Evolutionary conservation across 2,797 vertebrate genomes (phyloP).

Genomic region (Enteromius trimaculatus): DNA sequence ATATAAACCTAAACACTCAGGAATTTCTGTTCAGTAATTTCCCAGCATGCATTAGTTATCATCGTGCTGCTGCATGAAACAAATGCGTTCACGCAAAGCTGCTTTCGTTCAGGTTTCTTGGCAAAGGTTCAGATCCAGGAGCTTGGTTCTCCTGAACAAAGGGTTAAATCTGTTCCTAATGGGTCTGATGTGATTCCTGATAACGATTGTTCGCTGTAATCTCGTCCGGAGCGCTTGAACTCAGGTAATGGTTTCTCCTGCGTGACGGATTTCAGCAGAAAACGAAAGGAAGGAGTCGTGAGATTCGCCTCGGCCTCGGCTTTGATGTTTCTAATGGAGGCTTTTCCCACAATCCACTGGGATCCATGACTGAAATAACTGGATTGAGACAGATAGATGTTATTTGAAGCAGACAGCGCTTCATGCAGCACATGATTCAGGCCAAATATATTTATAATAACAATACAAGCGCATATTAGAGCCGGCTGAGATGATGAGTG

Average conservation of each 20-base stretch:
- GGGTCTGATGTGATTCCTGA: slow-evolving; percentile 42
- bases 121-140: background rate
- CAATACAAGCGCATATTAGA: background rate
- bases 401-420: background rate
- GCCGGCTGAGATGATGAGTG: background rate
- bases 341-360: background rate
- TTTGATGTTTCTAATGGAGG: slow-evolving; percentile 46
- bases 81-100: background rate
- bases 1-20: background rate
- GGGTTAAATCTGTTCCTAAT: slow-evolving; percentile 18
- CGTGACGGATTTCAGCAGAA: slow-evolving; percentile 24
- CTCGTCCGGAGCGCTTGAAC: slow-evolving; percentile 1
- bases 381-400: background rate
- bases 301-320: slow-evolving; percentile 19
- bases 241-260: too few species aligned
- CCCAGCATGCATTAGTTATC: background rate
- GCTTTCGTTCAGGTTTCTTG: background rate
- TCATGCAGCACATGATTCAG: background rate
- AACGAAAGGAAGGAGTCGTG: background rate
- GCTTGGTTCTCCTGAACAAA: background rate
- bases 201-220: slow-evolving; percentile 48
- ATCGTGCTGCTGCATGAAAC: background rate
- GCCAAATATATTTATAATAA: background rate
- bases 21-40: background rate
- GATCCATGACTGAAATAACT: slow-evolving; percentile 1